phyloP scores from a whole-genome alignment of 2,888 invertebrate genomes.

The Tinea semifulvella region DNA sequence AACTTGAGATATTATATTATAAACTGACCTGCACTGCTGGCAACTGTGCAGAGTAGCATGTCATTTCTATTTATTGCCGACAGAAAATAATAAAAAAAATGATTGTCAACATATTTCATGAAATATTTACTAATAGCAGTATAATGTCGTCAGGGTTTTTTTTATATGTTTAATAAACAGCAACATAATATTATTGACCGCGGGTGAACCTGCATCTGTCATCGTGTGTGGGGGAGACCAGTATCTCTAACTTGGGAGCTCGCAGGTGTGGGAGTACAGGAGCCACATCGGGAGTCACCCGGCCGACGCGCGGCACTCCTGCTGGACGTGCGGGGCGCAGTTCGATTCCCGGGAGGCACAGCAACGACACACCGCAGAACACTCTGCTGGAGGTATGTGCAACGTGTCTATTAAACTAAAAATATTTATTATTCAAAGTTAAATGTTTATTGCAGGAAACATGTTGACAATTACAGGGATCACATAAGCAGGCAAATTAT shows the following conservation, averaged over 20 bases:
- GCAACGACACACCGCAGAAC: conserved; percentile 22
- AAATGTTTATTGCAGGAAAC: too few relatives aligned
- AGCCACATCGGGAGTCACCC: conserved; percentile 34
- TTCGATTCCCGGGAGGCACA: conserved; percentile 30
- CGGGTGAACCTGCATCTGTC: background rate
- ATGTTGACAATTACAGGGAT: too few relatives aligned
- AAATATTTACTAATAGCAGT: too few relatives aligned
- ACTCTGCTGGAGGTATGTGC: background rate
- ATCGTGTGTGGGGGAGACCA: background rate
- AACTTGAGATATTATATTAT: too few relatives aligned
- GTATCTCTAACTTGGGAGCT: conserved; percentile 28
- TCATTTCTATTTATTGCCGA: too few relatives aligned
- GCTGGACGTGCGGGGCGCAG: conserved; percentile 57
- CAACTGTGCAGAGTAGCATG: too few relatives aligned
- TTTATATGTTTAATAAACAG: background rate
- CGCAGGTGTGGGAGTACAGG: conserved; percentile 29
- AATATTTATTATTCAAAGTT: background rate
- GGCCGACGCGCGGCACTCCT: conserved; percentile 38
- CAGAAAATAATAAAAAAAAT: too few relatives aligned
- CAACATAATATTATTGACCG: too few relatives aligned
- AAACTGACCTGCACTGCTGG: too few relatives aligned
- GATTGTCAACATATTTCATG: too few relatives aligned
- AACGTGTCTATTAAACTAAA: background rate
- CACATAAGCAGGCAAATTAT: too few relatives aligned
- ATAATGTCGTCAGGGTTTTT: too few relatives aligned